These are phyloP conservation scores for Calliphora vicina DNA, from an alignment of 1,140 invertebrate genomes.

Conservation along the genomic window DNA sequence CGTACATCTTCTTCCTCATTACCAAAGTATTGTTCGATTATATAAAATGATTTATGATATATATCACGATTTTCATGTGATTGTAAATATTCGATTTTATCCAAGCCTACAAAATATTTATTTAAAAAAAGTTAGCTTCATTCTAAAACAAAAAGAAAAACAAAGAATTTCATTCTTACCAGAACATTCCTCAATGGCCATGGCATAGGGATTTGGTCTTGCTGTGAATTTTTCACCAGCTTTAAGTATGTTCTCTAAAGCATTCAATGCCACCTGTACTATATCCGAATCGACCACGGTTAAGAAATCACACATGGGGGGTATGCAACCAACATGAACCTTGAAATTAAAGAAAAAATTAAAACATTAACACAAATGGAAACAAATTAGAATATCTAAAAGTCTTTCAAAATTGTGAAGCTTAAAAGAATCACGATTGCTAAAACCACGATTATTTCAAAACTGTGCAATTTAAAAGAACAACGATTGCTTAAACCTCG, in stretches of 20 bases:
- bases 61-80: slow-evolving; percentile 96
- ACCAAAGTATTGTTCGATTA: slow-evolving; percentile 95
- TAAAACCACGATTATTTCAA: too few species aligned
- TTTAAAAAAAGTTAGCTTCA: not conserved
- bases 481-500: too few species aligned
- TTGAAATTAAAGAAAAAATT: slow-evolving; percentile 46
- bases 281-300: slow-evolving; percentile 95
- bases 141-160: not conserved
- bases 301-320: slow-evolving; percentile 93
- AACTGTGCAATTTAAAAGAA: too few species aligned
- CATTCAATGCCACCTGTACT: slow-evolving; percentile 97
- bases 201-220: slow-evolving; percentile 88
- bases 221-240: slow-evolving; percentile 83
- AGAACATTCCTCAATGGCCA: slow-evolving; percentile 94
- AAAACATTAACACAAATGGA: not conserved
- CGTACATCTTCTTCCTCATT: slow-evolving; percentile 88
- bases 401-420: too few species aligned
- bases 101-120: slow-evolving; percentile 75
- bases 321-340: slow-evolving; percentile 77
- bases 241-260: slow-evolving; percentile 94
- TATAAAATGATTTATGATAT: slow-evolving; percentile 95
- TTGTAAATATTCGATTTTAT: slow-evolving; percentile 97
- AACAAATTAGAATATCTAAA: too few species aligned
- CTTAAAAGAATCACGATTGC: too few species aligned
- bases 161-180: slow-evolving; percentile 69